A percentile compares a stretch with the other conserved stretches of the same genome.
Conservation (phyloP, 2,888 invertebrate species). For the Plebejus melissa region DNA sequence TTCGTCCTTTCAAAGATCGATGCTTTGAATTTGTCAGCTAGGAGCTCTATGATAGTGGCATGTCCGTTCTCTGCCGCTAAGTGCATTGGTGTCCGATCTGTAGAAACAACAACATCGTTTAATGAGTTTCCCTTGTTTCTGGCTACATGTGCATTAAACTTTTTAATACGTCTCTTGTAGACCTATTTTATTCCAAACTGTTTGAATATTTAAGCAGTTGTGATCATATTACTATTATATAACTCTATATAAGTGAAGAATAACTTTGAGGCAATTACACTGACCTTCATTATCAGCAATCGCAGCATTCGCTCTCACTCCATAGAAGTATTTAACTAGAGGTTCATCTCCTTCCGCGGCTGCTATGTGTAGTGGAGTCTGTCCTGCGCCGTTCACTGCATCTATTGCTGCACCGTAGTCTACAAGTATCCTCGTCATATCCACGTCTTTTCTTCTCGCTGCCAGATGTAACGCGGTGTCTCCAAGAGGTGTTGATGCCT, state of each 20-base stretch:
- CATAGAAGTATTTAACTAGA: conserved; percentile 96
- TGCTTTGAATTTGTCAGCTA: conserved; percentile 98
- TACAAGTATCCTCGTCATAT: conserved; percentile 94
- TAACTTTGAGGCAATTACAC: background rate
- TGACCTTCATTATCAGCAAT: conserved; percentile 94
- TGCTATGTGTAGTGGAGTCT: conserved; percentile 96
- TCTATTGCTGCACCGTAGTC: conserved; percentile 96
- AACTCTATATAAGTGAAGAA: background rate
- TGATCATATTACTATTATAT: background rate
- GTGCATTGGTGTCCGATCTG: conserved; percentile 97
- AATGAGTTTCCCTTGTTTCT: conserved; percentile 23
- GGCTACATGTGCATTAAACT: background rate
- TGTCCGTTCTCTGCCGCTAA: conserved; percentile 98
- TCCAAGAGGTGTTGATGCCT: conserved; percentile 89
- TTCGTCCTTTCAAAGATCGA: conserved; percentile 97
- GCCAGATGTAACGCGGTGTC: conserved; percentile 97
- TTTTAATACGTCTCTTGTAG: background rate
- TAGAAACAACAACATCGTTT: conserved; percentile 30
- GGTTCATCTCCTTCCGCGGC: conserved; percentile 97
- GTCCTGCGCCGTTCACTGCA: conserved; percentile 94
- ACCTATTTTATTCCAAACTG: no score
- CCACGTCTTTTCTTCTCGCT: conserved; percentile 93
- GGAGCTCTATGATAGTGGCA: conserved; percentile 94
- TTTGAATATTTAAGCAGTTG: no score
- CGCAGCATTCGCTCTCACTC: conserved; percentile 95